Base-by-base conservation (phyloP, 2,797 vertebrate species). In the Falco cherrug region DNA sequence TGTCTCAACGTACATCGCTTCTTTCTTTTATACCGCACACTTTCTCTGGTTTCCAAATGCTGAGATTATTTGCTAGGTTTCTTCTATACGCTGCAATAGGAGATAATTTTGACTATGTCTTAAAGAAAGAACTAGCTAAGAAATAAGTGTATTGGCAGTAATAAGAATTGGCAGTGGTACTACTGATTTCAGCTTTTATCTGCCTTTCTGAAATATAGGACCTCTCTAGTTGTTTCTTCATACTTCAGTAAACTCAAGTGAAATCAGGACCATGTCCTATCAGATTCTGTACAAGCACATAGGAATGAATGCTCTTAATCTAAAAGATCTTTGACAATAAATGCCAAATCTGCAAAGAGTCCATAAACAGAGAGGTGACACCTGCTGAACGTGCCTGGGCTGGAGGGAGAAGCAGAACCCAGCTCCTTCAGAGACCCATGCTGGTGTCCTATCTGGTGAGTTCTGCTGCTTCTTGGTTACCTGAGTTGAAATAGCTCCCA, bases 41-140 rank as follows among this genome's bases (percentile, higher is more conserved):
- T 93, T 92, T 39, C 35, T 90, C 75, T 74, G 13, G 18, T 73
- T 81, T 88, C 74, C 87, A 94, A 86, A 89, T 20, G 10, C 9
- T 41, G 45, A 9, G 7, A 7, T 39, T 94, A 60, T 88, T 91
- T 87, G 16, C 28, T 93, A 45, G 20, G 31, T 92, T 96, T 88
- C 19, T 70, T 89, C 69, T 54, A 16, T 41, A 25, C 10, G 20
- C 37, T 71, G 65, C 22, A 89, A 65, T 25, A 89, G 37, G 54
- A 89, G 57, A 37, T 43, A 93, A 93, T 63, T 83, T 67, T 88
- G 22, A 41, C 63, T 87, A n/a, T 19, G 5, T 35, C 78, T 91
- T 84, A 85, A 85, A 56, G 51, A 96, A 91, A 87, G n/a, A 80
- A 26, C 48, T 22, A 89, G 18, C 78, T 87, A 74, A 95, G 60